These are phyloP conservation scores for Mionectes macconnelli DNA, from an alignment of 2,113 vertebrate genomes.

Conservation along the genomic window DNA sequence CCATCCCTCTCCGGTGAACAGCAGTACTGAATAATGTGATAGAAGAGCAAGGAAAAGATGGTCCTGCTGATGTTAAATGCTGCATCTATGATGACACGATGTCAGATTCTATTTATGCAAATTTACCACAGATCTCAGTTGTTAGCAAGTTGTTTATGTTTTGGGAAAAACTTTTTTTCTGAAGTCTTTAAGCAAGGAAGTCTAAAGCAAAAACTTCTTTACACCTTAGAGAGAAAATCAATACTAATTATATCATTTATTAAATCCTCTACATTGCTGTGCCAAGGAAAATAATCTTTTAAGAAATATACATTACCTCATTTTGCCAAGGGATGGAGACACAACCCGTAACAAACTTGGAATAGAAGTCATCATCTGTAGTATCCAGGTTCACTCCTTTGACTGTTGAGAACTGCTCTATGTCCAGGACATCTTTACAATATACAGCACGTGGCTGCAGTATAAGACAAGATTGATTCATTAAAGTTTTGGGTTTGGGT, in stretches of 20 bases:
- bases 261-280: neutral
- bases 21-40: neutral
- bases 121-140: neutral
- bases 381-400: slow-evolving; percentile 90
- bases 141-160: neutral
- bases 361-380: slow-evolving; percentile 85
- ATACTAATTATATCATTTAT: neutral
- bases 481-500: neutral
- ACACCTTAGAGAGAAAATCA: neutral
- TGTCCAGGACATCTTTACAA: slow-evolving; percentile 90
- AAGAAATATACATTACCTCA: slow-evolving; percentile 79
- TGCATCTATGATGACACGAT: neutral
- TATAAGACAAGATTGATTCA: slow-evolving; percentile 37
- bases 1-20: neutral
- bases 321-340: slow-evolving; percentile 96
- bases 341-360: slow-evolving; percentile 88
- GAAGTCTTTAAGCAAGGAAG: neutral
- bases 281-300: neutral
- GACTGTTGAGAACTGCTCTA: slow-evolving; percentile 89
- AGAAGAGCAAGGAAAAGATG: neutral
- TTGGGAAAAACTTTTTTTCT: neutral
- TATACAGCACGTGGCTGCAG: slow-evolving; percentile 87
- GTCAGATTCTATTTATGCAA: neutral
- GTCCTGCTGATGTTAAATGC: neutral
- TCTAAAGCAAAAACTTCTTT: neutral